Evolutionary conservation across 2,888 invertebrate genomes (phyloP).

Genomic region (Saturnia japonica): DNA sequence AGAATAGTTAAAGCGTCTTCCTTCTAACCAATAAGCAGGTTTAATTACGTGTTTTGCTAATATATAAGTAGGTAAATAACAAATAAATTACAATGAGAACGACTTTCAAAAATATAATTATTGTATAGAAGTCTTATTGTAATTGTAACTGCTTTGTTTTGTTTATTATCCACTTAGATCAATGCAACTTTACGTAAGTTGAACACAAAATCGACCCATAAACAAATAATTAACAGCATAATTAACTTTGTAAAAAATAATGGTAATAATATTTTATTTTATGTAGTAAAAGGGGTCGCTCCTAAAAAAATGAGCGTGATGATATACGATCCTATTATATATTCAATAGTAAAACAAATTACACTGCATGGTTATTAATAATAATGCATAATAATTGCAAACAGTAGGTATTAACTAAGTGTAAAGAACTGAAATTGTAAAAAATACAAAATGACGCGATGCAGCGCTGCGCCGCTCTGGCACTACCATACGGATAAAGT

Average conservation of each 20-base stretch:
- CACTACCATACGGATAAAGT: conserved; percentile 58
- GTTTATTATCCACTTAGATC: neutral
- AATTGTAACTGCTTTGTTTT: too few relatives aligned
- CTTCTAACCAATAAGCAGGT: neutral
- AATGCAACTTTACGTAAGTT: neutral
- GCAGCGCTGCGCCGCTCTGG: conserved; percentile 38
- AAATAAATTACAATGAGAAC: conserved; percentile 7
- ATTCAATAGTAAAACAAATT: neutral
- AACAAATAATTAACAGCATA: too few relatives aligned
- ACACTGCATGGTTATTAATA: neutral
- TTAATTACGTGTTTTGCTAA: neutral
- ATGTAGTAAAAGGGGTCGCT: neutral
- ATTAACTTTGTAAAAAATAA: too few relatives aligned
- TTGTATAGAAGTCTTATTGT: too few relatives aligned
- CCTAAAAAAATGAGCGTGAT: neutral
- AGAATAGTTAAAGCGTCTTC: neutral
- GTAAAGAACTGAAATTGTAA: conserved; percentile 65
- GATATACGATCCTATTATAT: neutral
- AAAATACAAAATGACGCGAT: conserved; percentile 72
- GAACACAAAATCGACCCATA: too few relatives aligned
- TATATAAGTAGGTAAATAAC: neutral
- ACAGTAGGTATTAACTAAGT: too few relatives aligned
- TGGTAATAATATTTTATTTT: too few relatives aligned
- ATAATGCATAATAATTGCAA: conserved; percentile 48
- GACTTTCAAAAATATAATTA: too few relatives aligned